Evolutionary conservation across 2,797 vertebrate genomes (phyloP), one percentile per base, ranked within the genome.

Genomic region (Molossus alvarezi): DNA sequence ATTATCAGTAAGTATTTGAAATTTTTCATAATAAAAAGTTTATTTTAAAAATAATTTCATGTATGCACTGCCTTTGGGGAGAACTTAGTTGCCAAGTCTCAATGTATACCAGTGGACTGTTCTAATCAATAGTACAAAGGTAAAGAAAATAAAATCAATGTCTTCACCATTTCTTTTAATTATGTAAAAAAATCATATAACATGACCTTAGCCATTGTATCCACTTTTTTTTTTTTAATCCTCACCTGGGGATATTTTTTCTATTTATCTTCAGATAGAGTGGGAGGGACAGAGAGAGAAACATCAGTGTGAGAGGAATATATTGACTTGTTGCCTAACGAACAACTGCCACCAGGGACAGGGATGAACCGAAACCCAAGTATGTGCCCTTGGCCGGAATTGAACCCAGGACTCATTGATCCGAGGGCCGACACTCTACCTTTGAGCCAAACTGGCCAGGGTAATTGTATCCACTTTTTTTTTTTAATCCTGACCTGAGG

Each of bases 1-100:
- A 95, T 29, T 80, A 51, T 82, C 45, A 75, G 53, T 80, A n/a
- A 83, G 48, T 84, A 27, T 25, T 58, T 92, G 53, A 57, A 58
- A 60, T 12, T 91, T 81, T 94, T 90, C 55, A 84, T 94, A 75
- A 77, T 80, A 87, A 67, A 37, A 69, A 67, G 2, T 90, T 91
- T 58, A 81, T 80, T 95, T 93, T 23, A 89, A 94, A 81, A 88
- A 60, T 60, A 17, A 90, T 88, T 72, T 48, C 18, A 82, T 10
- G 3, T 71, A 23, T 9, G 76, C 57, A 20, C 15, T 65, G 11
- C 55, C 41, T 65, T 94, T 90, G 77, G n/a, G 48, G 8, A 89
- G 33, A 65, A 83, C 6, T 45, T 77, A 62, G 55, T 51, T 88
- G 48, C 37, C 29, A 71, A 55, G 1, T 80, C 17, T 20, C 48